Conservation (phyloP, 2,888 invertebrate species). For the Erebia ligea region DNA sequence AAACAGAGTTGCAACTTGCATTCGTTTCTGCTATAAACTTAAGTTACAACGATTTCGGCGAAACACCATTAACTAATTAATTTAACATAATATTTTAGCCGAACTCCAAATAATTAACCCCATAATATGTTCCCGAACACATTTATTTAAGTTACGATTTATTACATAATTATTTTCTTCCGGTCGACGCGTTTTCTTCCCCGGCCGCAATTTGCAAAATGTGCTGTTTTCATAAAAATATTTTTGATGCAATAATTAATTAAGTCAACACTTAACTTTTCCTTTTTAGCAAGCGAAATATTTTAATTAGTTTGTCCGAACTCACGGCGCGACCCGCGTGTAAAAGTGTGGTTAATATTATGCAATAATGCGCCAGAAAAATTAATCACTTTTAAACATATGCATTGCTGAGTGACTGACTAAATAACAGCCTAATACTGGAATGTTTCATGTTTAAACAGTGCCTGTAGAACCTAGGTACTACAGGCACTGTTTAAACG, state of each 20-base stretch:
- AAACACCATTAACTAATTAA: neutral
- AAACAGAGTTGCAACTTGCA: neutral
- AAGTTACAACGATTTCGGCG: neutral
- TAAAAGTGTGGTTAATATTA: slow-evolving; percentile 37
- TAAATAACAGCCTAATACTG: too few species aligned
- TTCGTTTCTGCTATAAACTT: too few species aligned
- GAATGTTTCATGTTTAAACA: too few species aligned
- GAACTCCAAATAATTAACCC: slow-evolving; percentile 8
- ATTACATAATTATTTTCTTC: slow-evolving; percentile 40
- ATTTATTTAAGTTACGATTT: slow-evolving; percentile 25
- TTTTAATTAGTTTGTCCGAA: slow-evolving; percentile 77
- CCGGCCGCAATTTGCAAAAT: slow-evolving; percentile 30
- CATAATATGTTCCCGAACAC: slow-evolving; percentile 3
- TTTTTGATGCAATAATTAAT: slow-evolving; percentile 48
- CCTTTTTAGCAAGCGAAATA: slow-evolving; percentile 68
- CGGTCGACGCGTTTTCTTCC: slow-evolving; percentile 36
- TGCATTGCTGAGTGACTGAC: too few species aligned
- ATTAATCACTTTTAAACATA: neutral
- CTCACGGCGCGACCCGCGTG: slow-evolving; percentile 40
- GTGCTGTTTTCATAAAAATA: slow-evolving; percentile 34
- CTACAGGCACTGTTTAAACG: too few species aligned
- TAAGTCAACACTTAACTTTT: slow-evolving; percentile 48
- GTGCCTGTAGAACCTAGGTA: too few species aligned
- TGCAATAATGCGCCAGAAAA: slow-evolving; percentile 29
- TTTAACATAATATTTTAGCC: neutral